Evolutionary conservation across 2,888 invertebrate species (phyloP).

Genomic region (Drosophila lutescens): DNA sequence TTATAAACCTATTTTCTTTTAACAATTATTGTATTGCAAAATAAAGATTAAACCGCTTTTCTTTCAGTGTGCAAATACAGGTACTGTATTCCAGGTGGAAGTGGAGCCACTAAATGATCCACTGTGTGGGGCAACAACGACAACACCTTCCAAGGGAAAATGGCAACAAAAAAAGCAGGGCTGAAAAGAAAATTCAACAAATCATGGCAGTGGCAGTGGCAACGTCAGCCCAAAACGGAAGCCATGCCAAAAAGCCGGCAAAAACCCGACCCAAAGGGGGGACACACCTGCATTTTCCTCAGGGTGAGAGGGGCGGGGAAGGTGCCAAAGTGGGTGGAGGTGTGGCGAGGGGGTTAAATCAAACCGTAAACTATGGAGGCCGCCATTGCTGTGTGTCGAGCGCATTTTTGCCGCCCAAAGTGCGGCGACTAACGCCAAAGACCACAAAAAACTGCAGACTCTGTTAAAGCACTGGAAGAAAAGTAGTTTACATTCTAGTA

Average conservation of each 20-base stretch:
- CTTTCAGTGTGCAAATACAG: not conserved
- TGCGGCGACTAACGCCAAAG: conserved; percentile 73
- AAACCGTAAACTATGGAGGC: conserved; percentile 71
- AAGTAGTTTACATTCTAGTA: not conserved
- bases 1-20: too few species aligned
- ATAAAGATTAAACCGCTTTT: not conserved
- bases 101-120: conserved; percentile 39
- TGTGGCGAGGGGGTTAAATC: conserved; percentile 44
- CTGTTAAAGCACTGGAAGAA: conserved; percentile 10
- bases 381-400: conserved; percentile 70
- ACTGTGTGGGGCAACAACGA: conserved; percentile 41
- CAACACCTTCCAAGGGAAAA: conserved; percentile 41
- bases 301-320: conserved; percentile 3
- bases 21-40: too few species aligned
- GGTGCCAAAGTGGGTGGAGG: not conserved
- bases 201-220: conserved; percentile 42
- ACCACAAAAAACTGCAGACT: conserved; percentile 47
- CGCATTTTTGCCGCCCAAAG: conserved; percentile 76
- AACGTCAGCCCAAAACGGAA: conserved; percentile 68
- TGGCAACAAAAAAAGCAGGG: not conserved
- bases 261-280: conserved; percentile 31
- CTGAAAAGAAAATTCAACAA: conserved; percentile 44
- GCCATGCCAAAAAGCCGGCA: conserved; percentile 68
- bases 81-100: conserved; percentile 1
- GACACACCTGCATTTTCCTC: conserved; percentile 22